Conservation (phyloP, 1,140 invertebrate genomes). For the Diprion similis region DNA sequence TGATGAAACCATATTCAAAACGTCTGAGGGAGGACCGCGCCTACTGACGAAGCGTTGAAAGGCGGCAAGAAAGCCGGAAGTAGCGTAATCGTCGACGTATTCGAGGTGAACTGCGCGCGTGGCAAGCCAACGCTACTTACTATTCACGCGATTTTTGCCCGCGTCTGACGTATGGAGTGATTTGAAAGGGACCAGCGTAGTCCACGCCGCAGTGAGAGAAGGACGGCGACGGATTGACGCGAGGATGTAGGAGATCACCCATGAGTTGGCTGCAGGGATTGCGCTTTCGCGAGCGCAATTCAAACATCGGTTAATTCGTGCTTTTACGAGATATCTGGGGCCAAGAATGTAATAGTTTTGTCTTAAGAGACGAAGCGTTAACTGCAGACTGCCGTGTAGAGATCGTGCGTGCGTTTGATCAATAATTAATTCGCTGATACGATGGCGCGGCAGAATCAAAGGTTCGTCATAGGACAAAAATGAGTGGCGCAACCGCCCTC, state of each 20-base stretch:
- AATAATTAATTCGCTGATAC: slow-evolving; percentile 17
- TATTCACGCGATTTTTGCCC: not conserved
- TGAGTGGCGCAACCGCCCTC: slow-evolving; percentile 34
- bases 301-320: slow-evolving; percentile 18
- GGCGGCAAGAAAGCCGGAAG: not conserved
- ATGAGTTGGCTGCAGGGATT: slow-evolving; percentile 24
- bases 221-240: slow-evolving; percentile 25
- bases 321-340: slow-evolving; percentile 15
- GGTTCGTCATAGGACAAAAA: slow-evolving; percentile 10
- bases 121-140: not conserved
- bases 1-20: slow-evolving; percentile 58
- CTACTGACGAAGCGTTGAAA: not conserved
- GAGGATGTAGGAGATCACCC: slow-evolving; percentile 26
- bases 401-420: slow-evolving; percentile 10
- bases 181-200: slow-evolving; percentile 28
- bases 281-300: slow-evolving; percentile 18
- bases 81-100: not conserved
- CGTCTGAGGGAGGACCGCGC: not conserved
- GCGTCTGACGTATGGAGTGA: not conserved
- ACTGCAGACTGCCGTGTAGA: slow-evolving; percentile 12
- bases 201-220: slow-evolving; percentile 29
- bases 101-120: not conserved
- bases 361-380: slow-evolving; percentile 13
- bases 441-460: not conserved
- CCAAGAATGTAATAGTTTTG: slow-evolving; percentile 18